Base-by-base conservation (phyloP, 2,888 invertebrate species). In the Leuctra nigra region DNA sequence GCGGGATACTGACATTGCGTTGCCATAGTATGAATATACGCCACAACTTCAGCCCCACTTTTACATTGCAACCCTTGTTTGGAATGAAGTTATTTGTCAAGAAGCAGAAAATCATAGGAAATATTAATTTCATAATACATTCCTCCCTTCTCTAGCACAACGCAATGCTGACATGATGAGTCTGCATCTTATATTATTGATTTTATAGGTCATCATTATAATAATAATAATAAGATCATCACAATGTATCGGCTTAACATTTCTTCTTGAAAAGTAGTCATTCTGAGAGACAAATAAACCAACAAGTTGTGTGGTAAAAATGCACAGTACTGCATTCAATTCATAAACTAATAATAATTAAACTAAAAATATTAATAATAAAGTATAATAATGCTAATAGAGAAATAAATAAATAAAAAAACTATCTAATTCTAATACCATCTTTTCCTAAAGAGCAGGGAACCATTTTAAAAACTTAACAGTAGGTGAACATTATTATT, bases 1-100 rank as follows among this genome's bases (percentile, higher is more conserved):
- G 55, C 53, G 55, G 36, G 46, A 50, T 9, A 20, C 44, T 29
- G 33, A 50, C 9, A 50, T 50, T 50, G 50, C 33, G 50, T 50
- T 50, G 50, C 35, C 20, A 50, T 16, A 41, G 41, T 18, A 20
- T 41, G 41, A 18, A 41, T 29, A 29, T 29, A 29, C 29, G 11
- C 11, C 6, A 6, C 29, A 29, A 29, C 7, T 29, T 11, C 29
- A 6, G 7, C 29, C 29, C 11, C 6, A 29, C 6, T 29, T 18
- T 20, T 7, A 29, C 48, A 25, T 48, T 29, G 16, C 29, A 29
- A 50, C 50, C 29, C 35, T 33, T 33, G 33, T 50, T 50, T 50
- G 50, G 50, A 29, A 33, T 20, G 50, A 35, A 50, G 50, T 33
- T 20, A 18, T 33, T 25, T 18, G 36, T 18, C 11, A 18, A 35